Evolutionary conservation across 2,888 invertebrate species (phyloP).

Genomic region (Clostera curtula): DNA sequence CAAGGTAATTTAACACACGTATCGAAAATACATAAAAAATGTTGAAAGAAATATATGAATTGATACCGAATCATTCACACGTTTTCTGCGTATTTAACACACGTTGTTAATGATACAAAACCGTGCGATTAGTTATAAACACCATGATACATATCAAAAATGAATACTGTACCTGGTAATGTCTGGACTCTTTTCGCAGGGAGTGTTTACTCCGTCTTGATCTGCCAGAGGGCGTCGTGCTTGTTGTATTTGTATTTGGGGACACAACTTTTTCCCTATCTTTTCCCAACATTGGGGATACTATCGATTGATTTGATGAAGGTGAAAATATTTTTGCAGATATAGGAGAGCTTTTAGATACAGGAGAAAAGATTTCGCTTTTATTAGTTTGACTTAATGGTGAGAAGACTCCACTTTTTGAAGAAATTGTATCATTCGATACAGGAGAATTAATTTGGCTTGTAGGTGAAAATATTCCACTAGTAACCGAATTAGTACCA

Average conservation of each 20-base stretch:
- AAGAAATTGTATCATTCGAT: constrained; percentile 69
- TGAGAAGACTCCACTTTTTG: constrained; percentile 69
- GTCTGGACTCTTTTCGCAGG: constrained; percentile 79
- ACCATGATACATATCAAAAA: constrained; percentile 16
- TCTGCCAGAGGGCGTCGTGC: constrained; percentile 74
- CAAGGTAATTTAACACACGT: not conserved
- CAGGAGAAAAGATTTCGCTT: constrained; percentile 64
- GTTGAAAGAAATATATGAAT: constrained; percentile 16
- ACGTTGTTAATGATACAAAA: constrained; percentile 7
- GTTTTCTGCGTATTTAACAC: constrained; percentile 2
- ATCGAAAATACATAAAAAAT: constrained; percentile 6
- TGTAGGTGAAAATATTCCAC: constrained; percentile 70
- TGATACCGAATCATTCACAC: not conserved
- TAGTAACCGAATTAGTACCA: constrained; percentile 68
- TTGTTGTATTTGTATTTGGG: constrained; percentile 64
- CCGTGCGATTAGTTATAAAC: constrained; percentile 43
- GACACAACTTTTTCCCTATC: constrained; percentile 59
- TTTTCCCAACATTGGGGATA: constrained; percentile 59
- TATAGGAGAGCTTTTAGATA: constrained; percentile 64
- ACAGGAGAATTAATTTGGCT: constrained; percentile 72
- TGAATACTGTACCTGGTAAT: constrained; percentile 76
- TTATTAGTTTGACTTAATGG: constrained; percentile 69
- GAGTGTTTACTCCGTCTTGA: constrained; percentile 74
- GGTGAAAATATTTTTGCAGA: constrained; percentile 69
- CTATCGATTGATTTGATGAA: constrained; percentile 58